Conservation (phyloP, 2,113 vertebrate genomes). For the Myrmecobius fasciatus region DNA sequence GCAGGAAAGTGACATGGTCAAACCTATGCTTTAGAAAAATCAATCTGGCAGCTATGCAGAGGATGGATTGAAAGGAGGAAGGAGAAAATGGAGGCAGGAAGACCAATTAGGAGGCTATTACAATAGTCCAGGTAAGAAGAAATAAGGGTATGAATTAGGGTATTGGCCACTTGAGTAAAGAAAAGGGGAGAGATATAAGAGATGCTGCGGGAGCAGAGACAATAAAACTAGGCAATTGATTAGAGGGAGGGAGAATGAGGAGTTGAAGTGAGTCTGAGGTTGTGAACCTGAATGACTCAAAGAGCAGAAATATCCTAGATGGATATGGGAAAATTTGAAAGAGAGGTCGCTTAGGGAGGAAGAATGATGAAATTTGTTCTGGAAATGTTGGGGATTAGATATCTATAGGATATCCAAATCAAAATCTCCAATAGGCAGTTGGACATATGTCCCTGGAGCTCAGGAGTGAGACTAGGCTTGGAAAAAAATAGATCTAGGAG, state of each 20-base stretch:
- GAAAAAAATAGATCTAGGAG: not conserved
- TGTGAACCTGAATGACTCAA: not conserved
- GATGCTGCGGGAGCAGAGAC: not conserved
- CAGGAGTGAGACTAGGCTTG: not conserved
- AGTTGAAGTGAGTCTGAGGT: not conserved
- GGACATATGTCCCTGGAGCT: not conserved
- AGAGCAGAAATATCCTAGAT: not conserved
- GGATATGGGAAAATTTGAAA: not conserved
- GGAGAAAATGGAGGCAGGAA: not conserved
- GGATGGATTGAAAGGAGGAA: not conserved
- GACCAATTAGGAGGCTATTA: not conserved
- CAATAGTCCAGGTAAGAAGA: not conserved
- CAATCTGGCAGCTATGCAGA: not conserved
- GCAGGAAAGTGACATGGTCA: not conserved
- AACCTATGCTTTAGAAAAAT: not conserved
- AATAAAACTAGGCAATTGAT: not conserved
- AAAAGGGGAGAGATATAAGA: not conserved
- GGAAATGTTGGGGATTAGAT: not conserved
- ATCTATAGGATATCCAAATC: not conserved
- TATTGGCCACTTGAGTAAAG: not conserved
- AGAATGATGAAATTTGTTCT: not conserved
- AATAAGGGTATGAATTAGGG: not conserved
- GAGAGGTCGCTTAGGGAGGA: not conserved
- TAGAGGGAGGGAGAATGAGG: not conserved
- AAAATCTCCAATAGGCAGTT: not conserved